A percentile compares a stretch with the other conserved stretches of the same genome.
Evolutionary conservation across 1,140 invertebrate genomes (phyloP).

Genomic region (Drosophila littoralis): DNA sequence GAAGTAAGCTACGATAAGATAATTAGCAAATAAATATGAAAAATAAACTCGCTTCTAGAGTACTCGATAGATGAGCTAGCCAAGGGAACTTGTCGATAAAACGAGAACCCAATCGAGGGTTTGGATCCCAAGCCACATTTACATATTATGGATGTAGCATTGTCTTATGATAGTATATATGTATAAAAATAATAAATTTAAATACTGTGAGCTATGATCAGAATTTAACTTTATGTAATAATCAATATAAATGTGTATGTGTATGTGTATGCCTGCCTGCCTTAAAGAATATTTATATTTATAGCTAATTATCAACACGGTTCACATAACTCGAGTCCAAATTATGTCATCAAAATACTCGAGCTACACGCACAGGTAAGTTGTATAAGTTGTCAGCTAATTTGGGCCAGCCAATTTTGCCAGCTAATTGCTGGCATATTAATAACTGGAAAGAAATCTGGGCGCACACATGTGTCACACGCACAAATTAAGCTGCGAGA

Average conservation of each 20-base stretch:
- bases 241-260: too few species aligned
- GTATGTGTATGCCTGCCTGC: too few species aligned
- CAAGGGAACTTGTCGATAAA: too few species aligned
- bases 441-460: constrained; percentile 30
- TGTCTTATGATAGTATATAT: too few species aligned
- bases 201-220: too few species aligned
- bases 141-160: too few species aligned
- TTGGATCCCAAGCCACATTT: too few species aligned
- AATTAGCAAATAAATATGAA: constrained; percentile 12
- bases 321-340: background rate
- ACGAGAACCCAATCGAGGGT: too few species aligned
- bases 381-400: constrained; percentile 18
- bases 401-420: constrained; percentile 19
- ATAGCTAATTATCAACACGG: background rate
- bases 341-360: background rate
- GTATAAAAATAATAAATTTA: too few species aligned
- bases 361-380: background rate
- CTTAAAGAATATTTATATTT: background rate
- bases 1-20: background rate
- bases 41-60: background rate
- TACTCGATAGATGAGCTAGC: too few species aligned
- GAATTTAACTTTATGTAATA: too few species aligned
- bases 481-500: constrained; percentile 15
- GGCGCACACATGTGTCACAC: constrained; percentile 31
- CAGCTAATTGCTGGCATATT: constrained; percentile 44